Evolutionary conservation across 2,888 invertebrate genomes (phyloP).

Genomic region (Dusona sp.): DNA sequence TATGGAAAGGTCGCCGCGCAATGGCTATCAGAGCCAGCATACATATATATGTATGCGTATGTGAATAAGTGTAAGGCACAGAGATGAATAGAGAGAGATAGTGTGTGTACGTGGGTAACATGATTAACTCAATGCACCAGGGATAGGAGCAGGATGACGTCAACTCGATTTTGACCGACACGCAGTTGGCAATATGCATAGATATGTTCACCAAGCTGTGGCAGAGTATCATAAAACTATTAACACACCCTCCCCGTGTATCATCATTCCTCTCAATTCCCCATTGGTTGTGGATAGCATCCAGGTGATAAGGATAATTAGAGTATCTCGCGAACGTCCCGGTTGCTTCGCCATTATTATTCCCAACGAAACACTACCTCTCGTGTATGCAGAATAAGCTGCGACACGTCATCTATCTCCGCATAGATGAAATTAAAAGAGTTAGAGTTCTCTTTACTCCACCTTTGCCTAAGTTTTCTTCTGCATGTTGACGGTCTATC

Average conservation of each 20-base stretch:
- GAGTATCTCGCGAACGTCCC: conserved; percentile 54
- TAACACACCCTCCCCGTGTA: conserved; percentile 56
- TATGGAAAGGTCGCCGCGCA: conserved; percentile 1
- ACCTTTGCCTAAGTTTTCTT: conserved; percentile 6
- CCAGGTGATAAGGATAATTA: conserved; percentile 61
- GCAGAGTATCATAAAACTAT: conserved; percentile 63
- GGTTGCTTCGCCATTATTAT: conserved; percentile 58
- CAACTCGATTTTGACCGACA: conserved; percentile 62
- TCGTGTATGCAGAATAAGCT: conserved; percentile 46
- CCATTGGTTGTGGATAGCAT: conserved; percentile 37
- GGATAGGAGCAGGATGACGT: conserved; percentile 41
- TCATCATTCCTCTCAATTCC: conserved; percentile 47
- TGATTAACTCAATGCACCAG: conserved; percentile 55
- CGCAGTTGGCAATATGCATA: conserved; percentile 39
- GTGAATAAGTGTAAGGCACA: neutral
- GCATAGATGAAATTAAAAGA: conserved; percentile 56
- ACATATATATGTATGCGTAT: neutral
- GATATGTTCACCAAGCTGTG: conserved; percentile 9
- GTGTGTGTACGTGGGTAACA: conserved; percentile 33
- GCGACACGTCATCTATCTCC: conserved; percentile 63
- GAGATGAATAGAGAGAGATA: neutral
- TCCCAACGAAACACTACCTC: conserved; percentile 52
- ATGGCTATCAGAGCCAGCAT: neutral
- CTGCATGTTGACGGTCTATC: neutral
- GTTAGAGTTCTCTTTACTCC: neutral